Evolutionary conservation across 2,797 vertebrate genomes (phyloP).

Genomic region (Scarus forsteni): DNA sequence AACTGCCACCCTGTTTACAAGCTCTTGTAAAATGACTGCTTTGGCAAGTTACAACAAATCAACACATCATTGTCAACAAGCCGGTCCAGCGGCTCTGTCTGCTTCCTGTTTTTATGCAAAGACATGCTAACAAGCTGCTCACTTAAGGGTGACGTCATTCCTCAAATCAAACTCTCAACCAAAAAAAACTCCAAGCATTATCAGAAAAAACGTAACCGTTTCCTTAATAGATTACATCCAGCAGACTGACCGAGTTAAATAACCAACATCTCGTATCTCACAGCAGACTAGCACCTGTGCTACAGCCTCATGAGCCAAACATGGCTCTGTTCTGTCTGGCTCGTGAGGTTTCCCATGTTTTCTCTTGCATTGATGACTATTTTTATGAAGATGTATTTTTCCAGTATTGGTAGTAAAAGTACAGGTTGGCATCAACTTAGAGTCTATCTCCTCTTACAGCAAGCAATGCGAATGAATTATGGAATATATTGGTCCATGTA

Average conservation of each 20-base stretch:
- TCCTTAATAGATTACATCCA: slow-evolving; percentile 6
- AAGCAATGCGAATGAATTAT: slow-evolving; percentile 60
- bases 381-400: slow-evolving; percentile 86
- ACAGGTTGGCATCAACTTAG: slow-evolving; percentile 64
- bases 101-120: background rate
- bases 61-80: too few relatives aligned
- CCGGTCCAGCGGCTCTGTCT: background rate
- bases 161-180: background rate
- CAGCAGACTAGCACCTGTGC: slow-evolving; percentile 54
- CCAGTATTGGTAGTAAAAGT: slow-evolving; percentile 77
- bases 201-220: slow-evolving; percentile 5
- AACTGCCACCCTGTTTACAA: background rate
- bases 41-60: background rate
- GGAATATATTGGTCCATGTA: slow-evolving; percentile 68
- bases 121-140: background rate
- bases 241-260: slow-evolving; percentile 14
- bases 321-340: slow-evolving; percentile 41
- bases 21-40: background rate
- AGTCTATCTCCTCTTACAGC: slow-evolving; percentile 60
- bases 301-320: slow-evolving; percentile 45
- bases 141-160: background rate
- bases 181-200: background rate
- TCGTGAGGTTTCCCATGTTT: slow-evolving; percentile 43
- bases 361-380: slow-evolving; percentile 75
- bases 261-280: slow-evolving; percentile 27